phyloP scores from a whole-genome alignment of 1,140 invertebrate genomes.

The Papilio aristodemus region DNA sequence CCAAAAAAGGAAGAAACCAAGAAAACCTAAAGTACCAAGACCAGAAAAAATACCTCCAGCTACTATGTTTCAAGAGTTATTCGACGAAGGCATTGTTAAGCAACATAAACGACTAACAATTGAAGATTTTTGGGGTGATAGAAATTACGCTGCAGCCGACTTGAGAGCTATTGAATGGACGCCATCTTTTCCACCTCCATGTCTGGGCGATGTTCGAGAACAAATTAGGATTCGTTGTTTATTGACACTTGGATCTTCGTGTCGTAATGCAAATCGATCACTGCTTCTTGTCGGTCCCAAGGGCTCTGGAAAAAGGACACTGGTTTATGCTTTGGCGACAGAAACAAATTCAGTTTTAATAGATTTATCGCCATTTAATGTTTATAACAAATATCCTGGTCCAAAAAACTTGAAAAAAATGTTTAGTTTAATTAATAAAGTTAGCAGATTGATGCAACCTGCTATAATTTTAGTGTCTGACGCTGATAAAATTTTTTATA shows the following conservation, averaged over 20 bases:
- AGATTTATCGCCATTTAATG: conserved; percentile 66
- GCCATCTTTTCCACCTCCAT: conserved; percentile 62
- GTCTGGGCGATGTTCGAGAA: conserved; percentile 68
- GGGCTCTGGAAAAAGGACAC: conserved; percentile 63
- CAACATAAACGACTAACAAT: conserved; percentile 60
- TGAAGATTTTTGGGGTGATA: conserved; percentile 69
- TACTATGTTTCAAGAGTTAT: conserved; percentile 65
- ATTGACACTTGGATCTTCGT: conserved; percentile 59
- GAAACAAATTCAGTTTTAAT: conserved; percentile 72
- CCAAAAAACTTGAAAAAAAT: conserved; percentile 69
- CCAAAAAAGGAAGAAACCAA: conserved; percentile 67
- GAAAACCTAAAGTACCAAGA: conserved; percentile 52
- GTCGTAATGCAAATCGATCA: conserved; percentile 52
- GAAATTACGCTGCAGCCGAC: conserved; percentile 70
- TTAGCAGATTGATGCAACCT: conserved; percentile 87
- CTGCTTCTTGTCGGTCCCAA: conserved; percentile 66
- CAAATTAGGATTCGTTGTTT: conserved; percentile 64
- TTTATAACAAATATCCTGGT: conserved; percentile 68
- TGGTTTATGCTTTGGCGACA: conserved; percentile 67
- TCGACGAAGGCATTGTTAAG: conserved; percentile 65
- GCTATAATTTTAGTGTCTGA: conserved; percentile 90
- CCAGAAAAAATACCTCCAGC: conserved; percentile 59
- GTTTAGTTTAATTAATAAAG: conserved; percentile 70
- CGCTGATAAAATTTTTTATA: conserved; percentile 92
- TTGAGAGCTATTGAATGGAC: conserved; percentile 63